phyloP scores from a whole-genome alignment of 2,888 invertebrate species.

The Pterostichus niger region DNA sequence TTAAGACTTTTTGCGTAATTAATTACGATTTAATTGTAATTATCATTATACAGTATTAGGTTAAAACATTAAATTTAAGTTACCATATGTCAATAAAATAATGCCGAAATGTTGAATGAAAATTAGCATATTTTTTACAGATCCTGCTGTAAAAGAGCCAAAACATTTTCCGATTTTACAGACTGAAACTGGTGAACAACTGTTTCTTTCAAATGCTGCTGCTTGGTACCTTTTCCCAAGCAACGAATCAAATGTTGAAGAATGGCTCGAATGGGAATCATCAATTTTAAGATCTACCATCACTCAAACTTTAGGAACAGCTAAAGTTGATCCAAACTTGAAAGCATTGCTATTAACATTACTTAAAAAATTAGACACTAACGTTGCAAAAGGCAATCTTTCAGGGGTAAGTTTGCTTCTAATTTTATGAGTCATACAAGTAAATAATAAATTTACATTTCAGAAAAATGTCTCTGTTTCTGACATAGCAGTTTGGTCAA shows the following conservation, averaged over 20 bases:
- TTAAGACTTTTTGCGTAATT: conserved; percentile 27
- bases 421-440: conserved; percentile 21
- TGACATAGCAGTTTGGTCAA: conserved; percentile 87
- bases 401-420: conserved; percentile 78
- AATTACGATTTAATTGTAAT: not conserved
- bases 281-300: conserved; percentile 81
- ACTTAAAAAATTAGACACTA: conserved; percentile 80
- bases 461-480: conserved; percentile 83
- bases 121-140: conserved; percentile 73
- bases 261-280: conserved; percentile 84
- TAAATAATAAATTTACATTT: conserved; percentile 70
- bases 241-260: conserved; percentile 76
- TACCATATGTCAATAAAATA: conserved; percentile 16
- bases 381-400: conserved; percentile 80
- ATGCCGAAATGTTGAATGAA: conserved; percentile 10
- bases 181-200: conserved; percentile 80
- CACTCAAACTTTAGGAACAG: conserved; percentile 78
- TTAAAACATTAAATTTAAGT: not conserved
- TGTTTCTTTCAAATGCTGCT: conserved; percentile 88
- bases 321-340: conserved; percentile 79
- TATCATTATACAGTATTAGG: not conserved
- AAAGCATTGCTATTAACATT: conserved; percentile 80
- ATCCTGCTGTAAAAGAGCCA: conserved; percentile 78
- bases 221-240: conserved; percentile 83
- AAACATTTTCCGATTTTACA: conserved; percentile 84